These are phyloP conservation scores for Lates japonicus DNA, from an alignment of 2,797 vertebrate species.

Conservation along the genomic window DNA sequence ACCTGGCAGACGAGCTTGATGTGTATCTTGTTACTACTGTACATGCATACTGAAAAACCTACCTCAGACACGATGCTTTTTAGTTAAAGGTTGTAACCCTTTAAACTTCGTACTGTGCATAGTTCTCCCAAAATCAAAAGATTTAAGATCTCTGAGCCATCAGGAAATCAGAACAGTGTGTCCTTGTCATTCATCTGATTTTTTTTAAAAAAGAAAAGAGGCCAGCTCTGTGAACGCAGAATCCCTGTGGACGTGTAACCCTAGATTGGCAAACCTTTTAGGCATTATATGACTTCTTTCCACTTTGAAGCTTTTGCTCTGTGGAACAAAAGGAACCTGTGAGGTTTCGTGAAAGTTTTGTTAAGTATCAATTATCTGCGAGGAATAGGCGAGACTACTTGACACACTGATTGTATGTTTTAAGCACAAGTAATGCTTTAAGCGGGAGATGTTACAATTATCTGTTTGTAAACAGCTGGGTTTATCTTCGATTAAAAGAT, in stretches of 20 bases:
- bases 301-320: constrained; percentile 31
- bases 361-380: constrained; percentile 5
- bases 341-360: constrained; percentile 32
- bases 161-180: constrained; percentile 57
- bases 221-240: constrained; percentile 21
- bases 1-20: constrained; percentile 4
- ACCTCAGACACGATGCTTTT: neutral
- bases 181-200: constrained; percentile 60
- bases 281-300: constrained; percentile 35
- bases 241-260: constrained; percentile 58
- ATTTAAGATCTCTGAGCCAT: constrained; percentile 31
- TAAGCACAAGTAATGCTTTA: constrained; percentile 7
- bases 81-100: constrained; percentile 3
- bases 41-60: constrained; percentile 9
- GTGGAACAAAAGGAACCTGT: constrained; percentile 16
- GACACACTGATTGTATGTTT: constrained; percentile 7
- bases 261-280: constrained; percentile 47
- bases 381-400: neutral
- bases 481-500: constrained; percentile 11
- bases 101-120: neutral
- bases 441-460: neutral
- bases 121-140: constrained; percentile 17
- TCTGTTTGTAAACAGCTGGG: constrained; percentile 19
- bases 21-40: constrained; percentile 16
- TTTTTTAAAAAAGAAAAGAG: constrained; percentile 33